phyloP scores from a whole-genome alignment of 2,888 invertebrate species.

The Gasteruption jaculator region DNA sequence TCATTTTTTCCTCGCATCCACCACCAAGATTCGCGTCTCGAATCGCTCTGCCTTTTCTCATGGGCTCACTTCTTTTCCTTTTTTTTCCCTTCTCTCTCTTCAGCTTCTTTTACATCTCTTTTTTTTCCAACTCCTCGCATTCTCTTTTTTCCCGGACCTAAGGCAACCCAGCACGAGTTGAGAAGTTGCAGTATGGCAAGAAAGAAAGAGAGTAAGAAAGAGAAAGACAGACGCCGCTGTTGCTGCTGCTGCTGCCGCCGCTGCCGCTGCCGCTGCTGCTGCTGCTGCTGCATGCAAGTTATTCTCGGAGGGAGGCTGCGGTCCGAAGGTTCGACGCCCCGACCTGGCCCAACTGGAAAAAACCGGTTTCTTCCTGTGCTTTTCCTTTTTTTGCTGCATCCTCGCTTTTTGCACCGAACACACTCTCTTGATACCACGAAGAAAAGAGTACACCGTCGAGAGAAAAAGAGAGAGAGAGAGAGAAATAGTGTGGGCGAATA shows the following conservation, averaged over 20 bases:
- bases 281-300: slow-evolving; percentile 43
- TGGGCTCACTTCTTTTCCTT: slow-evolving; percentile 10
- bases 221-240: slow-evolving; percentile 12
- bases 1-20: slow-evolving; percentile 14
- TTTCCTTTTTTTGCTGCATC: slow-evolving; percentile 46
- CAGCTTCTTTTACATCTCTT: slow-evolving; percentile 16
- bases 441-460: too few species aligned
- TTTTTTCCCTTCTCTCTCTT: slow-evolving; percentile 14
- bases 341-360: slow-evolving; percentile 53
- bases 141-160: slow-evolving; percentile 45
- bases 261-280: slow-evolving; percentile 7
- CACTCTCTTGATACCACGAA: too few species aligned
- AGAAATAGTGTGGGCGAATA: slow-evolving; percentile 29
- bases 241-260: too few species aligned
- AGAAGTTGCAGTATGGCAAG: slow-evolving; percentile 22
- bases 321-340: slow-evolving; percentile 52
- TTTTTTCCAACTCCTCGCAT: slow-evolving; percentile 12
- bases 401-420: slow-evolving; percentile 46
- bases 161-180: slow-evolving; percentile 40
- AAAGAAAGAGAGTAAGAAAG: slow-evolving; percentile 18
- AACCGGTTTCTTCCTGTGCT: slow-evolving; percentile 50
- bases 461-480: slow-evolving; percentile 1
- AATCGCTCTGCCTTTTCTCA: slow-evolving; percentile 15
- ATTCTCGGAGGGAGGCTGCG: slow-evolving; percentile 50
- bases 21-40: slow-evolving; percentile 17